These are phyloP conservation scores for Ophion ventricosus DNA, from an alignment of 2,888 invertebrate genomes.

Conservation along the genomic window DNA sequence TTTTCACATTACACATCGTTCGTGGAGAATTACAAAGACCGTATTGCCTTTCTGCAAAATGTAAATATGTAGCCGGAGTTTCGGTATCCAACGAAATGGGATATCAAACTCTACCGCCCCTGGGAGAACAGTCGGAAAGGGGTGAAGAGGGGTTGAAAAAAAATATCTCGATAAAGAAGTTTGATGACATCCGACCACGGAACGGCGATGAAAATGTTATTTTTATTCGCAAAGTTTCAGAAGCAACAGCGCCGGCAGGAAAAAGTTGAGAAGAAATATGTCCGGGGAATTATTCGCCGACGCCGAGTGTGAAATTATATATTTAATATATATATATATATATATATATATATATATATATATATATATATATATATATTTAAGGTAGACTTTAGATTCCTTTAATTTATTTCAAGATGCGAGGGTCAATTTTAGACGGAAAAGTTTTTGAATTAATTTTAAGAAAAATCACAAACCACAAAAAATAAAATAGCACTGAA, in stretches of 20 bases:
- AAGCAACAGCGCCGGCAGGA: background rate
- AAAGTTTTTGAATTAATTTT: background rate
- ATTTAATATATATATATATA: background rate
- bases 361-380: background rate
- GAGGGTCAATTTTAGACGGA: background rate
- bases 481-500: too few species aligned
- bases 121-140: background rate
- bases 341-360: too few species aligned
- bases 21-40: slow-evolving; percentile 2
- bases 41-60: slow-evolving; percentile 4
- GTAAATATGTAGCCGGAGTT: slow-evolving; percentile 6
- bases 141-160: background rate
- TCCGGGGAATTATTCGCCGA: slow-evolving; percentile 16
- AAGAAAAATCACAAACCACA: background rate
- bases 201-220: slow-evolving; percentile 8
- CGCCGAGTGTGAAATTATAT: background rate
- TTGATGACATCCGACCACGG: slow-evolving; percentile 12
- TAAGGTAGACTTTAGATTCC: background rate
- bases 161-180: slow-evolving; percentile 32
- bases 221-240: slow-evolving; percentile 32
- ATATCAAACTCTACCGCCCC: slow-evolving; percentile 16
- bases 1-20: slow-evolving; percentile 4
- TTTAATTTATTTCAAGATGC: background rate
- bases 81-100: slow-evolving; percentile 23
- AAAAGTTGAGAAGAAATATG: slow-evolving; percentile 18